Evolutionary conservation across 2,113 vertebrate genomes (phyloP), one percentile per base, ranked within the genome.

Genomic region (Rana temporaria): DNA sequence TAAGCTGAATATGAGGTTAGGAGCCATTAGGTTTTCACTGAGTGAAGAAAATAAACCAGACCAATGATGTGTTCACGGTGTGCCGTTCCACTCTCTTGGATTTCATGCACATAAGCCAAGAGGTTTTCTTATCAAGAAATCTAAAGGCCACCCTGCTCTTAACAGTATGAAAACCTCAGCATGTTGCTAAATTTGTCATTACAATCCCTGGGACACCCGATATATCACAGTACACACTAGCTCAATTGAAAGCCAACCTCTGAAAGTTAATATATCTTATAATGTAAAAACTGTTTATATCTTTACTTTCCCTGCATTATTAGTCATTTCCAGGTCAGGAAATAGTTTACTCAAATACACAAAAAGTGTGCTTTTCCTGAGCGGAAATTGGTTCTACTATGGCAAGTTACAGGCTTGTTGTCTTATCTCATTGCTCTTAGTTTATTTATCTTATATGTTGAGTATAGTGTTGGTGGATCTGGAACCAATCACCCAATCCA

Each of bases 131-230:
- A 65, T 81, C 69, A 55, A 53, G 68, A 16, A 65, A 73, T 81
- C 69, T 81, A 12, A n/a, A 59, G 79, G 59, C 79, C 79, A 81
- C 79, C 67, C 59, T 64, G 79, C 22, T 73, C 38, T 63, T 81
- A 63, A 42, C 70, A 80, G 53, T 32, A 63, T 55, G 22, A 72
- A 73, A 38, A 71, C 73, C 18, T 65, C 60, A 55, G 38, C 79
- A 64, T 63, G 26, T 67, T 67, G 32, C 56, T 72, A 18, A 19
- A 63, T 72, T 53, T 38, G 69, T 32, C 34, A 55, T 48, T 78
- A 57, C 19, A 53, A 64, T 81, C 24, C 59, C 69, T 64, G 6
- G 19, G 42, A 81, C 69, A 81, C 60, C 52, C 11, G 60, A 81
- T 81, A 62, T 48, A 72, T 56, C 24, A 34, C 11, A 71, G 67